Evolutionary conservation across 1,140 invertebrate species (phyloP), one percentile per base, ranked within the genome.

Genomic region (Drosophila asahinai): DNA sequence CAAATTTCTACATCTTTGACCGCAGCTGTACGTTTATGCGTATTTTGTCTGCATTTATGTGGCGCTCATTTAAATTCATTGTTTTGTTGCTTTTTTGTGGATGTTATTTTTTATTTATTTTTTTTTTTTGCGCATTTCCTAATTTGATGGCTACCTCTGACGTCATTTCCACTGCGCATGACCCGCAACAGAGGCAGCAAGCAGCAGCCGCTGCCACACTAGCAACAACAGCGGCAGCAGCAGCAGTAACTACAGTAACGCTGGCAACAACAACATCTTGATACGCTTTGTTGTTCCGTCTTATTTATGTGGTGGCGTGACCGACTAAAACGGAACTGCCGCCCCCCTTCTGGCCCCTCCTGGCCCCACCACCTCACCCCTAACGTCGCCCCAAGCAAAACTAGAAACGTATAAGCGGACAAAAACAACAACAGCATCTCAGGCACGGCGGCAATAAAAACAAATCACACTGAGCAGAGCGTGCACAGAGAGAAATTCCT

Each of bases 271-370:
- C 77, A 80, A 79, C 78, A 74, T 79, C 61, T 80, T 80, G 47
- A 73, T 80, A 71, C 65, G 71, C 67, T 87, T 48, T 82, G 67
- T 80, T 86, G 72, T 82, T 77, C 55, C 65, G 64, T 84, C 74
- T 79, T 86, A 64, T 86, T 81, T 86, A 77, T 90, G 79, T 90
- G 75, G 79, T 86, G 86, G 86, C 86, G 86, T 90, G 86, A 90
- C 86, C 86, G 79, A 90, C 81, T 82, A 82, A 82, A 90, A 90
- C 86, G 86, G 81, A 90, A 90, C 86, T 90, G 61, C 59, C 71
- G 36, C 48, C 80, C 60, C 65, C 48, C 51, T 54, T 19, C 14
- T 38, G 49, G 57, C 55, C 51, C 43, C 68, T 55, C 45, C 60
- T 12, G 11, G 33, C 38, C 54, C 22, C 22, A 6, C 11, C 61